These are phyloP conservation scores for Prunella strophiata DNA, from an alignment of 2,797 vertebrate genomes.

Conservation along the genomic window DNA sequence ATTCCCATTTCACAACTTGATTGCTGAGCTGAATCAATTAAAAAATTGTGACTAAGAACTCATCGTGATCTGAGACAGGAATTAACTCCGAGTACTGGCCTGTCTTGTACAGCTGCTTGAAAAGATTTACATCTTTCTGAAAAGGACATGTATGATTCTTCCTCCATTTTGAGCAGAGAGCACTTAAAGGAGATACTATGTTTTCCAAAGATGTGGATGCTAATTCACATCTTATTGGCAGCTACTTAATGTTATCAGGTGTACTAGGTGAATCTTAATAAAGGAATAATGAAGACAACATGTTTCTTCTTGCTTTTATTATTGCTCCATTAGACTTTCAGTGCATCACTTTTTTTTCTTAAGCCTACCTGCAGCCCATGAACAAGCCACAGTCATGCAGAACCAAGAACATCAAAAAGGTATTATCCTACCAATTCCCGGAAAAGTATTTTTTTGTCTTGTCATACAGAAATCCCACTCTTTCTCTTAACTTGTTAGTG, in stretches of 20 bases:
- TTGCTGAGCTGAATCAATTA: neutral
- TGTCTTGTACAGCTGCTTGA: neutral
- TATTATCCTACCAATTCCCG: neutral
- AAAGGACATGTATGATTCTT: neutral
- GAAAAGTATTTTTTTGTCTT: neutral
- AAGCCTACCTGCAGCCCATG: neutral
- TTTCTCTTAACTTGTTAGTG: neutral
- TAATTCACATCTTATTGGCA: constrained; percentile 29
- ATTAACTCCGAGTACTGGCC: neutral
- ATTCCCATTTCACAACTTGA: neutral
- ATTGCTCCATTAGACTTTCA: neutral
- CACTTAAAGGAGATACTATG: neutral
- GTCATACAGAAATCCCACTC: neutral
- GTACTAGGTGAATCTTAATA: constrained; percentile 35
- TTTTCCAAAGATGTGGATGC: neutral
- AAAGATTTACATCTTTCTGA: neutral
- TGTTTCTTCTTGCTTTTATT: constrained; percentile 13
- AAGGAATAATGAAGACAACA: constrained; percentile 14
- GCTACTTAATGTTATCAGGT: constrained; percentile 7
- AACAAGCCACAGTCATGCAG: neutral
- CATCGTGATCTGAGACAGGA: neutral
- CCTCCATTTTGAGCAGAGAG: neutral
- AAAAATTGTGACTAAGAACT: neutral
- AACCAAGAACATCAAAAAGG: accelerated
- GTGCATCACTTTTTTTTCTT: neutral